Conservation (phyloP, 2,113 vertebrate species). For the Scortum barcoo region DNA sequence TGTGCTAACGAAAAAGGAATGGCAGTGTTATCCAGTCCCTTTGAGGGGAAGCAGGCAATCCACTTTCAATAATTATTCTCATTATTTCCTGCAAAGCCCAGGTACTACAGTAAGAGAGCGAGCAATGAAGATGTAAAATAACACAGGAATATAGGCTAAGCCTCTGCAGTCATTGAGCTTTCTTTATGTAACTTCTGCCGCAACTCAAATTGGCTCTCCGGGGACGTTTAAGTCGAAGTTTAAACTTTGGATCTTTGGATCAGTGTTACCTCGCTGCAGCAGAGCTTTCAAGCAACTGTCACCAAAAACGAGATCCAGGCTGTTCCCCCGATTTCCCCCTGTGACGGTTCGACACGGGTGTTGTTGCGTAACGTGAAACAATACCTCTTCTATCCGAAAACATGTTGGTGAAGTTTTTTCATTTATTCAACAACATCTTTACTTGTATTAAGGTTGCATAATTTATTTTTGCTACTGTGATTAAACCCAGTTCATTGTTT, state of each 20-base stretch:
- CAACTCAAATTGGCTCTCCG: constrained; percentile 65
- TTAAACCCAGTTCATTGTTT: background rate
- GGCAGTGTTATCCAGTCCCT: background rate
- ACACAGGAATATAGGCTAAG: constrained; percentile 31
- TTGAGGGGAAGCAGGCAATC: background rate
- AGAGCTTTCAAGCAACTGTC: constrained; percentile 42
- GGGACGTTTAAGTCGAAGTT: constrained; percentile 57
- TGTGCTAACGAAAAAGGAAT: background rate
- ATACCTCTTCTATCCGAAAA: background rate
- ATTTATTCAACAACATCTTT: background rate
- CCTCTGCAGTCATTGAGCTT: constrained; percentile 17
- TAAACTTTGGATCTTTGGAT: constrained; percentile 52
- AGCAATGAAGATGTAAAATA: constrained; percentile 22
- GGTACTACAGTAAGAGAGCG: constrained; percentile 10
- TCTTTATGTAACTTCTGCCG: constrained; percentile 37
- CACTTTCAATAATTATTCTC: constrained; percentile 15
- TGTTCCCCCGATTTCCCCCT: constrained; percentile 1
- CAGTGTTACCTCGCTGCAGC: constrained; percentile 12
- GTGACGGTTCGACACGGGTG: background rate
- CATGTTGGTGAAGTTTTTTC: background rate
- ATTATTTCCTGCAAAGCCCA: constrained; percentile 23
- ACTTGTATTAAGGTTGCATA: background rate
- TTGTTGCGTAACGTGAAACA: background rate
- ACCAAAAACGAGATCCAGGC: constrained; percentile 34
- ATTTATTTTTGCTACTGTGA: background rate